These are phyloP conservation scores for Zaprionus tsacasi DNA, from an alignment of 1,140 invertebrate genomes.

Conservation along the genomic window DNA sequence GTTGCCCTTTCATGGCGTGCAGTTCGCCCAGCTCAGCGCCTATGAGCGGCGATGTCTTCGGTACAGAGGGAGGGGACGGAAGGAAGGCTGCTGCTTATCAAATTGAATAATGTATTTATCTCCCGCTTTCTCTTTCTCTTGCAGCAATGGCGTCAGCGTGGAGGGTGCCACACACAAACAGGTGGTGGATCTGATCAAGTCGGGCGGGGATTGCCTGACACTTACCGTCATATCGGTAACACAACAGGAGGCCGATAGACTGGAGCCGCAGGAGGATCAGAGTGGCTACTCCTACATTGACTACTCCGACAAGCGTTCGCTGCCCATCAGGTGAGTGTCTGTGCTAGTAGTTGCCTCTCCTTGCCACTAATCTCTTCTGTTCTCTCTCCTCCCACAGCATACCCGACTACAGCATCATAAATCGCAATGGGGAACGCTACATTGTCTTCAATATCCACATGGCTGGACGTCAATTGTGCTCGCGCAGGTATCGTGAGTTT, in stretches of 20 bases:
- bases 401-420: slow-evolving; percentile 94
- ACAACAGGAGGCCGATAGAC: slow-evolving; percentile 92
- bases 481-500: slow-evolving; percentile 97
- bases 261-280: slow-evolving; percentile 95
- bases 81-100: neutral
- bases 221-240: slow-evolving; percentile 98
- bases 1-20: slow-evolving; percentile 73
- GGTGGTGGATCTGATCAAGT: slow-evolving; percentile 99
- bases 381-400: slow-evolving; percentile 87
- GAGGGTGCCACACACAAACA: slow-evolving; percentile 99
- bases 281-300: slow-evolving; percentile 96
- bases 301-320: slow-evolving; percentile 98
- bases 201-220: slow-evolving; percentile 97
- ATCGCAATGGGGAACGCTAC: slow-evolving; percentile 94
- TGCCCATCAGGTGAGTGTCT: slow-evolving; percentile 91
- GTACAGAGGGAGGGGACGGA: slow-evolving; percentile 21
- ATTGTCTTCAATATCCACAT: slow-evolving; percentile 99
- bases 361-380: neutral
- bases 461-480: slow-evolving; percentile 98
- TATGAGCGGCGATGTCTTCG: slow-evolving; percentile 61
- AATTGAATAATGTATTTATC: neutral
- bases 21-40: slow-evolving; percentile 62
- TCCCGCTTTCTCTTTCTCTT: too few relatives aligned
- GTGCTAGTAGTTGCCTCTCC: neutral
- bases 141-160: slow-evolving; percentile 98